Conservation (phyloP, 2,113 vertebrate genomes). For the Hucho hucho region DNA sequence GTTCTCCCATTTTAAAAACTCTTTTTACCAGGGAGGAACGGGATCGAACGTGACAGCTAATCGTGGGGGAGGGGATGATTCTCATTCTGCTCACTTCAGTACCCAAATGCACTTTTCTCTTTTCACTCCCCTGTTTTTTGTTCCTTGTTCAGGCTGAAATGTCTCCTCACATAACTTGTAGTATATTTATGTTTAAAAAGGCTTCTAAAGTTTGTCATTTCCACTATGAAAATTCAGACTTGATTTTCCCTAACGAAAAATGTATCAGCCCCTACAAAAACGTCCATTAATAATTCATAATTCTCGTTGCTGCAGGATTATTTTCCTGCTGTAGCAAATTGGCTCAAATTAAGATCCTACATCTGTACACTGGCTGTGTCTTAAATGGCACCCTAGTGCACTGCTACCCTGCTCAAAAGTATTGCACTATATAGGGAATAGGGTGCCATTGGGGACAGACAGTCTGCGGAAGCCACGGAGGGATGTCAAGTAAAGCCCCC, state of each 20-base stretch:
- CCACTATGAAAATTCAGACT: too few relatives aligned
- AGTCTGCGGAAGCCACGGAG: neutral
- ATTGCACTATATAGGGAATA: too few relatives aligned
- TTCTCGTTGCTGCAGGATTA: neutral
- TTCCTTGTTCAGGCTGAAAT: neutral
- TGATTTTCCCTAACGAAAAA: too few relatives aligned
- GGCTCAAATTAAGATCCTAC: too few relatives aligned
- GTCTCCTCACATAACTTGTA: neutral
- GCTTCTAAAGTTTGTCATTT: too few relatives aligned
- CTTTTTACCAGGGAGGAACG: neutral
- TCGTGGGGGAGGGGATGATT: neutral
- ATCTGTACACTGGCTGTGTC: too few relatives aligned
- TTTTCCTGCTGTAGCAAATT: neutral
- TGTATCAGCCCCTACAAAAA: too few relatives aligned
- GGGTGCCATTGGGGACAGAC: too few relatives aligned
- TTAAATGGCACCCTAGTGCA: too few relatives aligned
- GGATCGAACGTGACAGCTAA: conserved; percentile 16
- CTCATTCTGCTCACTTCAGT: neutral
- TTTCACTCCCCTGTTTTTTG: neutral
- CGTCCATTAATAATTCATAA: too few relatives aligned
- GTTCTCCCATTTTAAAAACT: neutral
- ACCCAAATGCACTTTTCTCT: neutral
- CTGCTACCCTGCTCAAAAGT: too few relatives aligned
- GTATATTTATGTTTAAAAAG: too few relatives aligned
- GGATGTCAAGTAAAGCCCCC: neutral